These are phyloP conservation scores for Leucoraja ocellata DNA, from an alignment of 2,797 vertebrate genomes.

Conservation along the genomic window DNA sequence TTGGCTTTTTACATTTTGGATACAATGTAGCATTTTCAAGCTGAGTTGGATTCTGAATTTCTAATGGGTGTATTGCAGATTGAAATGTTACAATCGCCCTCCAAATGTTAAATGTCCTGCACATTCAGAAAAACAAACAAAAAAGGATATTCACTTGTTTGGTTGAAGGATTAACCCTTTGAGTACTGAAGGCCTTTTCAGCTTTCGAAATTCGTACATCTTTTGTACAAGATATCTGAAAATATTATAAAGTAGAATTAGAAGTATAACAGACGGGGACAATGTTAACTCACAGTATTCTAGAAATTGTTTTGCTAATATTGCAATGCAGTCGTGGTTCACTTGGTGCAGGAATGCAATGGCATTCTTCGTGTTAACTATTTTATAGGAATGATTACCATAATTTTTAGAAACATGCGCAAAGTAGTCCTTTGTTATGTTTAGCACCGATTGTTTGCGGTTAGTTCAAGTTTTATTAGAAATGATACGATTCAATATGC, in stretches of 20 bases:
- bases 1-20: constrained; percentile 12
- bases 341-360: constrained; percentile 9
- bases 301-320: constrained; percentile 4
- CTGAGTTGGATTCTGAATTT: constrained; percentile 1
- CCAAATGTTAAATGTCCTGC: constrained; percentile 36
- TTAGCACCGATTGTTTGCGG: not conserved
- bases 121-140: constrained; percentile 36
- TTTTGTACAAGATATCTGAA: constrained; percentile 37
- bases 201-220: constrained; percentile 38
- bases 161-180: constrained; percentile 36
- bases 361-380: not conserved
- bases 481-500: not conserved
- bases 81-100: constrained; percentile 18
- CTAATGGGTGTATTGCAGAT: not conserved
- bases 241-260: constrained; percentile 39
- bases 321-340: not conserved
- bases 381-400: not conserved
- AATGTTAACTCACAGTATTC: constrained; percentile 25
- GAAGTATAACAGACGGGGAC: not conserved
- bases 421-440: not conserved
- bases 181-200: constrained; percentile 37
- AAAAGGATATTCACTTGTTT: constrained; percentile 39
- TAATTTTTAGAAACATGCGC: not conserved
- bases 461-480: not conserved
- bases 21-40: not conserved